Evolutionary conservation across 92 coral and sea anemone species (phyloP).

Genomic region (Blastomussa wellsi): DNA sequence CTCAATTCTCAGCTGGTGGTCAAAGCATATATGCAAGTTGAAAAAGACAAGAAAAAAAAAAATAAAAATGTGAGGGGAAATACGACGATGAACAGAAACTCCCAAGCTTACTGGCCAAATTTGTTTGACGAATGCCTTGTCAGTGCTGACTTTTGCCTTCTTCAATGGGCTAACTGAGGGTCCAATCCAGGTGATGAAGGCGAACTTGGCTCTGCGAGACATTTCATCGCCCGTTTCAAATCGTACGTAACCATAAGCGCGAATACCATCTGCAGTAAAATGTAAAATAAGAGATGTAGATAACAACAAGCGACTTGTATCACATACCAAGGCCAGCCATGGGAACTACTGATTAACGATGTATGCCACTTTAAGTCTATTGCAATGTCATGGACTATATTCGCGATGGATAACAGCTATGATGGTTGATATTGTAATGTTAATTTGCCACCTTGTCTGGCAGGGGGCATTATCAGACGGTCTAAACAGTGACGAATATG

Average conservation of each 20-base stretch:
- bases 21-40: no score
- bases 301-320: no score
- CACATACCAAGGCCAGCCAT: no score
- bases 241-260: conserved; percentile 70
- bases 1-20: no score
- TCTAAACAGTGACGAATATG: no score
- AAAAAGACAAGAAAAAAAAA: not conserved
- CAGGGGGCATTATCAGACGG: no score
- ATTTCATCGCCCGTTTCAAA: conserved; percentile 85
- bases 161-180: conserved; percentile 51
- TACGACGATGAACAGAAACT: not conserved
- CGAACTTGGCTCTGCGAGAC: conserved; percentile 82
- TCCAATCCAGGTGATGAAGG: conserved; percentile 86
- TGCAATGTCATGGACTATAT: no score
- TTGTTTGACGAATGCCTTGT: conserved; percentile 65
- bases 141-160: conserved; percentile 90
- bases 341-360: no score
- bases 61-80: not conserved
- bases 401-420: no score
- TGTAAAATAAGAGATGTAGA: not conserved
- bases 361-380: no score
- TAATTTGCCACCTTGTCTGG: no score
- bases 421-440: no score
- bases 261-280: conserved; percentile 57
- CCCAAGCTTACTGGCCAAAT: conserved; percentile 55